phyloP scores from a whole-genome alignment of 2,888 invertebrate species.

The Orthonychiurus folsomi region DNA sequence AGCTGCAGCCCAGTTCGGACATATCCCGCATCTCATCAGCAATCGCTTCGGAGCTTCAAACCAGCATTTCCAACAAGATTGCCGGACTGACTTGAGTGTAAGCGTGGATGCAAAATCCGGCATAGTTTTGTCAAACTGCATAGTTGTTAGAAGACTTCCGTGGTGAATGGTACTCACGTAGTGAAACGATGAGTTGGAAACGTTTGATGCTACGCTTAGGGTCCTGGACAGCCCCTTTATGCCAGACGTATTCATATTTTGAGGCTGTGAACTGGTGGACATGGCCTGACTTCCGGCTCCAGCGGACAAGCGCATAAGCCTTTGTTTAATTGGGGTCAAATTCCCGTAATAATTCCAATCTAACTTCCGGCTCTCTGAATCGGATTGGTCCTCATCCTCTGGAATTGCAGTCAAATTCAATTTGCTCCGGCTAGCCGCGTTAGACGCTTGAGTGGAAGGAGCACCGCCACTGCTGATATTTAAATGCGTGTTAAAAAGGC shows the following conservation, averaged over 20 bases:
- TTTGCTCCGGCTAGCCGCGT: conserved; percentile 22
- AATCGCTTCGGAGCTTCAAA: neutral
- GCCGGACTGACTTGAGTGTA: conserved; percentile 48
- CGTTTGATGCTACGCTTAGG: conserved; percentile 55
- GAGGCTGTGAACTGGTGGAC: neutral
- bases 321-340: conserved; percentile 22
- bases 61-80: conserved; percentile 23
- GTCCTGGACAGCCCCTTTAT: conserved; percentile 30
- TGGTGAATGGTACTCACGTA: conserved; percentile 79
- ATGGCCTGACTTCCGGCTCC: conserved; percentile 13
- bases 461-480: neutral
- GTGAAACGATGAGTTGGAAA: conserved; percentile 71
- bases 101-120: conserved; percentile 48
- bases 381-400: conserved; percentile 26
- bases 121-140: conserved; percentile 52
- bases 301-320: conserved; percentile 20
- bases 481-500: conserved; percentile 3
- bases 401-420: conserved; percentile 32
- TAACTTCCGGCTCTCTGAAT: conserved; percentile 12
- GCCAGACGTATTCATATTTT: neutral
- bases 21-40: neutral
- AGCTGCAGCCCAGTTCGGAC: conserved; percentile 37
- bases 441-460: neutral
- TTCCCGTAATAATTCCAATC: conserved; percentile 22
- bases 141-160: conserved; percentile 67